Conservation (phyloP, 2,113 vertebrate genomes). For the Leptosomus discolor region DNA sequence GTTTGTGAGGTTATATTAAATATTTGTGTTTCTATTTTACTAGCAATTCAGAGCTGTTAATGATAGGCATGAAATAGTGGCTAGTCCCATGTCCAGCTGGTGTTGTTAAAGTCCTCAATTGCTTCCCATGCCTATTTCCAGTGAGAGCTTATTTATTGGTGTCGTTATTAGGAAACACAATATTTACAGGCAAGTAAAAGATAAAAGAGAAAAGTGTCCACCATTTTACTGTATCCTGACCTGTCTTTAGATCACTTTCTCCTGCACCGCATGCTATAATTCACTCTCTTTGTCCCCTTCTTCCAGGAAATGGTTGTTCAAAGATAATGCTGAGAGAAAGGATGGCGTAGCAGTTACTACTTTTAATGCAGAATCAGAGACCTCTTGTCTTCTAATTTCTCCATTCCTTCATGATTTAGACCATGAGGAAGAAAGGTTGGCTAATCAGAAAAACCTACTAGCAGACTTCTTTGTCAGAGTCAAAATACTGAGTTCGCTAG, state of each 20-base stretch:
- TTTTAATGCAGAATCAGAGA: neutral
- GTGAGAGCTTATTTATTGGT: neutral
- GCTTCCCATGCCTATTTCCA: neutral
- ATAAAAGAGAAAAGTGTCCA: neutral
- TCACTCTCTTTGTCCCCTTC: neutral
- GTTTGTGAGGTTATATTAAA: neutral
- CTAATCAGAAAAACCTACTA: neutral
- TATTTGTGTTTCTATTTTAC: neutral
- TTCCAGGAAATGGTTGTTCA: neutral
- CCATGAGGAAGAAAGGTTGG: neutral
- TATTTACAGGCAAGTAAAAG: neutral
- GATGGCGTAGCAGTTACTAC: neutral
- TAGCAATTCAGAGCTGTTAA: neutral
- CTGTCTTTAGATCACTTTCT: neutral
- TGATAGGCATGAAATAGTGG: neutral
- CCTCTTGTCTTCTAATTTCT: neutral
- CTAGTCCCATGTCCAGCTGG: neutral
- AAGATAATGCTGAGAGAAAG: neutral
- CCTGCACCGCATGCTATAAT: neutral
- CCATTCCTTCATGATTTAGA: neutral
- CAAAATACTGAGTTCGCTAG: neutral
- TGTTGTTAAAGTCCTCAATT: neutral
- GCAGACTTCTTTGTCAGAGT: neutral
- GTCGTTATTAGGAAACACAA: neutral
- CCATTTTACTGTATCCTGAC: neutral